Evolutionary conservation across 2,888 invertebrate species (phyloP).

Genomic region (Limenitis camilla): DNA sequence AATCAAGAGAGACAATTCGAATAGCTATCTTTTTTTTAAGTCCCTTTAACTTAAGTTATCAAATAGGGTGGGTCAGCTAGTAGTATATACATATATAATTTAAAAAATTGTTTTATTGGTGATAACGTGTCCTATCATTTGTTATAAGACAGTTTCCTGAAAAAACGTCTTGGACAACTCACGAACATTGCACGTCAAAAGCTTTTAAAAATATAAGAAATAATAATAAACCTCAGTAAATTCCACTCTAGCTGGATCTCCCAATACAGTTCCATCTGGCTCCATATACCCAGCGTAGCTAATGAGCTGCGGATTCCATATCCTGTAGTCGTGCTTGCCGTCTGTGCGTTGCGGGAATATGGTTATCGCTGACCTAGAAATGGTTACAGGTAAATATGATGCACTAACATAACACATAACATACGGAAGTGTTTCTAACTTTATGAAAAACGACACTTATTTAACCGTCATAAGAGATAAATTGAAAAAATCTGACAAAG

Average conservation of each 20-base stretch:
- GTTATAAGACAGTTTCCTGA: too few relatives aligned
- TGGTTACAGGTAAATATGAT: constrained; percentile 1
- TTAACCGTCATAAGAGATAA: too few relatives aligned
- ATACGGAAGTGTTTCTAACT: not conserved
- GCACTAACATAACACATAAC: not conserved
- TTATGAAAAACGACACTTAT: too few relatives aligned
- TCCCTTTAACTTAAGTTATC: too few relatives aligned
- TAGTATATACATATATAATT: too few relatives aligned
- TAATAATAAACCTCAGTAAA: constrained; percentile 87
- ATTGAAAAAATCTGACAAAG: too few relatives aligned
- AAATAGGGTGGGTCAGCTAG: too few relatives aligned
- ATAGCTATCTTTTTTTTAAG: too few relatives aligned
- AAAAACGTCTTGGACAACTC: too few relatives aligned
- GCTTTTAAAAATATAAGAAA: not conserved
- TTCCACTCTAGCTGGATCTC: constrained; percentile 90
- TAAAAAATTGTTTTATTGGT: too few relatives aligned
- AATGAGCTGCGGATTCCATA: constrained; percentile 94
- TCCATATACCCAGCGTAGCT: constrained; percentile 92
- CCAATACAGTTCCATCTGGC: constrained; percentile 85
- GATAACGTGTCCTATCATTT: too few relatives aligned
- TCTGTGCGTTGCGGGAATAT: constrained; percentile 96
- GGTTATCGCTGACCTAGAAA: constrained; percentile 91
- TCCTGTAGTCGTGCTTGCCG: constrained; percentile 89
- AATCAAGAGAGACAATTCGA: too few relatives aligned
- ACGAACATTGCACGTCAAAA: not conserved